These are phyloP conservation scores for Aphelenchoides fujianensis DNA, from an alignment of 1,140 invertebrate genomes.

Conservation along the genomic window DNA sequence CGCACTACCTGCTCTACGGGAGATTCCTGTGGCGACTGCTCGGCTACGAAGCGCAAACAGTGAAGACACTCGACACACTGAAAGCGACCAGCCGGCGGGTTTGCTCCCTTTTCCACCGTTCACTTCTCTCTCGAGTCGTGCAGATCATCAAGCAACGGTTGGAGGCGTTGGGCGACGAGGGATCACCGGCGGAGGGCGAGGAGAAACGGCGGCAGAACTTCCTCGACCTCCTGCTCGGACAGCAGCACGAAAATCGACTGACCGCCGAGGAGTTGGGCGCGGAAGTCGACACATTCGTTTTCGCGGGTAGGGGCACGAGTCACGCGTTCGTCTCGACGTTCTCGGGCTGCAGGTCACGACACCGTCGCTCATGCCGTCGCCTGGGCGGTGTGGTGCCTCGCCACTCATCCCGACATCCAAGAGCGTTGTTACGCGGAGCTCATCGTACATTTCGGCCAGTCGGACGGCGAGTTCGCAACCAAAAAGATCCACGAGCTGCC, in stretches of 20 bases:
- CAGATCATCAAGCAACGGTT: not conserved
- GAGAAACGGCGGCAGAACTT: slow-evolving; percentile 72
- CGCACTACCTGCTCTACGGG: not conserved
- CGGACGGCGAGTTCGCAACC: not conserved
- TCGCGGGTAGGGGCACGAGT: slow-evolving; percentile 76
- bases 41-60: slow-evolving; percentile 1
- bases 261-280: slow-evolving; percentile 80
- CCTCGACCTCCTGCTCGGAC: slow-evolving; percentile 81
- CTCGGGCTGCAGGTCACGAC: too few species aligned
- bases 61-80: not conserved
- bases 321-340: too few species aligned
- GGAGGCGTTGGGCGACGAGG: not conserved
- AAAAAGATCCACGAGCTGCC: not conserved
- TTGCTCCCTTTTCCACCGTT: too few species aligned
- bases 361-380: too few species aligned
- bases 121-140: not conserved
- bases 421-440: slow-evolving; percentile 35
- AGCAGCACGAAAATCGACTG: slow-evolving; percentile 69
- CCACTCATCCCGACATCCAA: slow-evolving; percentile 38
- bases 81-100: not conserved
- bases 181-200: not conserved
- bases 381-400: slow-evolving; percentile 37
- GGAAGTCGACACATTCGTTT: slow-evolving; percentile 87
- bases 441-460: slow-evolving; percentile 21
- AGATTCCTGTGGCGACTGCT: not conserved